Base-by-base conservation (phyloP, 2,113 vertebrate species). In the Hemiscyllium ocellatum region DNA sequence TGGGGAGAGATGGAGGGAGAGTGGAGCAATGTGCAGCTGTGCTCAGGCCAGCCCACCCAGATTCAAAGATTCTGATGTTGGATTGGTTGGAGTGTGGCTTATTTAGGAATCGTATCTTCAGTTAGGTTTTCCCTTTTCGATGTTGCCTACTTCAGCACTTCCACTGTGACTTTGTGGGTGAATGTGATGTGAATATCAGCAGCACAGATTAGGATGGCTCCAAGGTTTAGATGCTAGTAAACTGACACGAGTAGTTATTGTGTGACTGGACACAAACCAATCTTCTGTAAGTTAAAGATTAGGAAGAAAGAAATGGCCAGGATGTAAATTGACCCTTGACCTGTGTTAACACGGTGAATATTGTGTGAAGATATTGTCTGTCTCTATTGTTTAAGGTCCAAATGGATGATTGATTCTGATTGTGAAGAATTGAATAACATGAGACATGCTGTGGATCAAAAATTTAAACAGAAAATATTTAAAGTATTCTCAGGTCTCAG, bases 41-140 rank as follows among this genome's bases (percentile, higher is more conserved):
- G 69, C 26, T 76, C 20, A 52, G 94, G 2, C 50, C 42, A 95
- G 94, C 94, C 94, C 94, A 95, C 94, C 68, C 69, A 52, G 68
- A 52, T 17, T 90, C 29, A 61, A 12, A 90, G 50, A 26, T 52
- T 33, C 69, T 52, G 24, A 7, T 1, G 42, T 29, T 95, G 42
- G 68, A 72, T 26, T 26, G 72, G 94, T 26, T 6, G 37, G 91
- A 37, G 65, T 26, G 33, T 69, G 69, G 8, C 91, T 68, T 29
- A 66, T 12, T 72, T 0, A 95, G 15, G 37, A 76, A n/a, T 95
- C 61, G 22, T 93, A 17, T 66, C 66, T 37, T 93, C 19, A 93
- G 5, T 93, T 65, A n/a, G 29, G 33, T 65, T 65, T 65, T 91
- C 26, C n/a, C 78, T 80, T 80, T 83, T 83, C 20, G 37, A 37